phyloP scores from a whole-genome alignment of 2,797 vertebrate species.

The Tadarida brasiliensis region DNA sequence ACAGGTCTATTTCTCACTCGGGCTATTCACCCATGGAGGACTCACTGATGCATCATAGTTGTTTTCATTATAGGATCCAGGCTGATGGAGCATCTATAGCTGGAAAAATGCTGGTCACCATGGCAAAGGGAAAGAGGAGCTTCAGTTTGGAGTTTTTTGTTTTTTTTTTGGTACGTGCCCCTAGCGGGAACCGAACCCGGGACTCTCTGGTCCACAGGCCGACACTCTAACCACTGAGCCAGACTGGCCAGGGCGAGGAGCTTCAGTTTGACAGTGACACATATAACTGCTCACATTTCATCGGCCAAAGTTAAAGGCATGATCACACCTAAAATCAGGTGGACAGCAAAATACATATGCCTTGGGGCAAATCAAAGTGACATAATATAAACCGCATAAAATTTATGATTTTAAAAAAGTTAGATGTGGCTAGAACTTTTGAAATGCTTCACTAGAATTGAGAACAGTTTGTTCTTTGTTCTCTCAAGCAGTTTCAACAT shows the following conservation, averaged over 20 bases:
- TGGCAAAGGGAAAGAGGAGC: background rate
- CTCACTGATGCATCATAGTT: background rate
- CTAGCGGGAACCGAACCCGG: too few species aligned
- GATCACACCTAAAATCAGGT: background rate
- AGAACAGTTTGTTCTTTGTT: slow-evolving; percentile 51
- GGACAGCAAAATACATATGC: background rate
- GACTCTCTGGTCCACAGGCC: too few species aligned
- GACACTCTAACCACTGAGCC: too few species aligned
- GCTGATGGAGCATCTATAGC: background rate
- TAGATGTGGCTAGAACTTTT: slow-evolving; percentile 44
- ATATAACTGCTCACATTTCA: background rate
- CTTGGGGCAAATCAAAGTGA: background rate
- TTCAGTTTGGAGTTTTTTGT: too few species aligned
- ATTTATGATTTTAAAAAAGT: background rate
- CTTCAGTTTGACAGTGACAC: background rate
- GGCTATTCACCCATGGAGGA: background rate
- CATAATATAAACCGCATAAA: background rate
- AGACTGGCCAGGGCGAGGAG: too few species aligned
- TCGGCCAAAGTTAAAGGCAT: background rate
- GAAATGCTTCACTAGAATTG: slow-evolving; percentile 27
- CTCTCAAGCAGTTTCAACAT: background rate
- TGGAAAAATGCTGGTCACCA: background rate
- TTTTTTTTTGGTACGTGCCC: too few species aligned
- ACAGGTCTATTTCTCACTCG: background rate
- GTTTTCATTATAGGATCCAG: background rate